These are phyloP conservation scores for Chlorops oryzae DNA, from an alignment of 1,140 invertebrate species.

Conservation along the genomic window DNA sequence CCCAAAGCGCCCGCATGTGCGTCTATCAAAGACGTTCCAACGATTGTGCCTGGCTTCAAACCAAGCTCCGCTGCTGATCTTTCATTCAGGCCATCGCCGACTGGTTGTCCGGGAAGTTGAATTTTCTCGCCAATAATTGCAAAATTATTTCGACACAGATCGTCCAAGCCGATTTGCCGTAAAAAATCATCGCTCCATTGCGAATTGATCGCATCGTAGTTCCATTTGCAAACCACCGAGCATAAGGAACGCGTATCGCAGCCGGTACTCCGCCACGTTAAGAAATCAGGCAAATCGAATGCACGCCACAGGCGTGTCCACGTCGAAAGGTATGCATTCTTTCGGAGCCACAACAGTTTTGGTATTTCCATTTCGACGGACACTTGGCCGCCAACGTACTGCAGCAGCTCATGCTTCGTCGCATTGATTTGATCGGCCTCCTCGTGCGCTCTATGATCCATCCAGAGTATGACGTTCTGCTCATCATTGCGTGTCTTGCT, in stretches of 20 bases:
- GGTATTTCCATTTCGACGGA: constrained; percentile 94
- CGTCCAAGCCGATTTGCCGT: constrained; percentile 65
- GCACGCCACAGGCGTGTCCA: constrained; percentile 68
- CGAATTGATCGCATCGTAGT: constrained; percentile 61
- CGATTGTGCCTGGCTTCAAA: constrained; percentile 62
- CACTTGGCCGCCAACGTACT: constrained; percentile 84
- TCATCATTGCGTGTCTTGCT: constrained; percentile 62
- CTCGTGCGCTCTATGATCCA: constrained; percentile 85
- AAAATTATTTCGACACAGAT: constrained; percentile 65
- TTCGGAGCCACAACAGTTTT: constrained; percentile 93
- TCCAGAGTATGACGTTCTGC: constrained; percentile 92
- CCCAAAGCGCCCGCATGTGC: constrained; percentile 90
- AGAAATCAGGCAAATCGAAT: constrained; percentile 90
- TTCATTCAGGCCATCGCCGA: constrained; percentile 62
- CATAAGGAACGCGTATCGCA: constrained; percentile 76
- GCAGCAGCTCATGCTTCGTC: constrained; percentile 67
- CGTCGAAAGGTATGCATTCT: constrained; percentile 59
- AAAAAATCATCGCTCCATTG: constrained; percentile 76
- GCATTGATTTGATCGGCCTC: constrained; percentile 81
- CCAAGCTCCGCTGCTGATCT: constrained; percentile 65
- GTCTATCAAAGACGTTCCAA: constrained; percentile 87
- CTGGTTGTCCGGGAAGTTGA: constrained; percentile 63
- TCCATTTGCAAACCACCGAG: constrained; percentile 93
- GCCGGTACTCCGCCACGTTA: constrained; percentile 87
- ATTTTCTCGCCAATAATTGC: constrained; percentile 69